A percentile compares a stretch with the other conserved stretches of the same genome.
Evolutionary conservation across 2,888 invertebrate species (phyloP).

Genomic region (Drosophila cracens): DNA sequence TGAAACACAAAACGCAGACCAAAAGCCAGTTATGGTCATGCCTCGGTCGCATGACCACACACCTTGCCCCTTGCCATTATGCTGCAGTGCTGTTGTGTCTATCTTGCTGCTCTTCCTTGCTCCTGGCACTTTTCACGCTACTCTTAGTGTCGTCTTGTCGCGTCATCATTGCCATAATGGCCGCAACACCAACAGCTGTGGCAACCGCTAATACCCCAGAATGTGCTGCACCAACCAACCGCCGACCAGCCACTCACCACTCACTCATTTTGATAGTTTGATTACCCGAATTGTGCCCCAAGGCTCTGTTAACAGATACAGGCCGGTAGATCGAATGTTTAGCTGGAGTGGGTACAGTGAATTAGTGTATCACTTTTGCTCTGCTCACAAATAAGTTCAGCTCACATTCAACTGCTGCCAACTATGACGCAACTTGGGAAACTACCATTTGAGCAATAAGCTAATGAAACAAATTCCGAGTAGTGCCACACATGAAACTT

Average conservation of each 20-base stretch:
- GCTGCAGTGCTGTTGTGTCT: background rate
- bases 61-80: background rate
- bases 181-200: conserved; percentile 42
- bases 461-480: conserved; percentile 61
- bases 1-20: conserved; percentile 51
- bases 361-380: conserved; percentile 21
- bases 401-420: background rate
- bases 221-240: conserved; percentile 16
- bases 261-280: conserved; percentile 21
- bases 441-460: conserved; percentile 57
- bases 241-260: background rate
- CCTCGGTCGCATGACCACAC: conserved; percentile 14
- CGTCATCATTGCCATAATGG: conserved; percentile 52
- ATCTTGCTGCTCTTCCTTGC: background rate
- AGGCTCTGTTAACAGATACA: conserved; percentile 1
- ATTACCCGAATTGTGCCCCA: conserved; percentile 29
- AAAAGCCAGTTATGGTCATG: conserved; percentile 66
- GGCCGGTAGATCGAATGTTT: background rate
- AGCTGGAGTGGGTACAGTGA: background rate
- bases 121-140: background rate
- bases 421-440: conserved; percentile 43
- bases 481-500: conserved; percentile 32
- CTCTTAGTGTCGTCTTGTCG: conserved; percentile 38
- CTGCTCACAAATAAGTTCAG: conserved; percentile 6
- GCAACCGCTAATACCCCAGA: conserved; percentile 49